Evolutionary conservation across 2,113 vertebrate species (phyloP).

Genomic region (Gasterosteus nipponicus): DNA sequence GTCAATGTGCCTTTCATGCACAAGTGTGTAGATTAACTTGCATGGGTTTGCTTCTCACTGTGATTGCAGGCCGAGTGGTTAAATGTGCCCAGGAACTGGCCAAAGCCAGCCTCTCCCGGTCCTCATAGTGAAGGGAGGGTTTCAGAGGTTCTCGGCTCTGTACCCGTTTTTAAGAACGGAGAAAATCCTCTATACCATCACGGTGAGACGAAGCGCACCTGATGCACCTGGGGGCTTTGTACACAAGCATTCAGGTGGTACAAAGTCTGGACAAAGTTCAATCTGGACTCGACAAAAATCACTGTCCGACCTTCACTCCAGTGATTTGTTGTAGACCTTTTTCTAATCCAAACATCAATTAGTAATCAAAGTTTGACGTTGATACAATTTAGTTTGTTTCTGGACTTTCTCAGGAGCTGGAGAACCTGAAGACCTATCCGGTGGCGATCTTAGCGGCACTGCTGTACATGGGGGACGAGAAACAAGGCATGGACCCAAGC

Average conservation of each 20-base stretch:
- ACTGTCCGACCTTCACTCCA: not conserved
- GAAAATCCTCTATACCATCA: slow-evolving; percentile 86
- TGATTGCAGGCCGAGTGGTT: slow-evolving; percentile 66
- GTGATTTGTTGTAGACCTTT: not conserved
- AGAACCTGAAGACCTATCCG: slow-evolving; percentile 85
- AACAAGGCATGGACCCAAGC: slow-evolving; percentile 79
- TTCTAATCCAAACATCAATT: no score
- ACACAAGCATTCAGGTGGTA: not conserved
- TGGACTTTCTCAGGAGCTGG: slow-evolving; percentile 83
- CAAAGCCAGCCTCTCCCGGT: slow-evolving; percentile 72
- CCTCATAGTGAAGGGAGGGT: slow-evolving; percentile 84
- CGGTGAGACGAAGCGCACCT: slow-evolving; percentile 71
- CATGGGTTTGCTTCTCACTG: not conserved
- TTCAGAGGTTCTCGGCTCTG: slow-evolving; percentile 79
- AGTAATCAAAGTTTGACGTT: not conserved
- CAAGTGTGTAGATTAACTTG: not conserved
- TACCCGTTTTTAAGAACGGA: slow-evolving; percentile 85
- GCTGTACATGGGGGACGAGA: slow-evolving; percentile 86
- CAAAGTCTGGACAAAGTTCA: not conserved
- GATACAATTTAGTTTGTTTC: not conserved
- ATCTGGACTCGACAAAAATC: not conserved
- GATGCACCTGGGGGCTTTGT: not conserved
- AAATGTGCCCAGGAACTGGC: slow-evolving; percentile 71
- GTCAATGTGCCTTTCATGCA: not conserved
- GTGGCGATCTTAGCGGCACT: slow-evolving; percentile 85